phyloP scores from a whole-genome alignment of 2,113 vertebrate species.

The Oxygymnocypris stewartii region DNA sequence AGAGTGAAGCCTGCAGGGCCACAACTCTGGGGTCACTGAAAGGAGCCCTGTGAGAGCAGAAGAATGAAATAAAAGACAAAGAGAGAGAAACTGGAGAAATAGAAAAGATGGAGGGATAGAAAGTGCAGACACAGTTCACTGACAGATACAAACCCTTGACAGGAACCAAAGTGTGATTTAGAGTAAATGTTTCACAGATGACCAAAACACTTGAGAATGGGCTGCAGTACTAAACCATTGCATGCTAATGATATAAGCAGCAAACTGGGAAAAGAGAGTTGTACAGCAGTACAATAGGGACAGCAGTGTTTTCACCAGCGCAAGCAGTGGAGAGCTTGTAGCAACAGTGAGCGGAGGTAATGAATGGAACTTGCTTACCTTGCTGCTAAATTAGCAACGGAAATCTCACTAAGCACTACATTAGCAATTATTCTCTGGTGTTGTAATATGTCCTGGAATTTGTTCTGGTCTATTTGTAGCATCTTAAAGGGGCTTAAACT shows the following conservation, averaged over 20 bases:
- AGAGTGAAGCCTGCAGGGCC: conserved; percentile 55
- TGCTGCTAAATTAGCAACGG: conserved; percentile 59
- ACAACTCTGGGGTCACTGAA: conserved; percentile 62
- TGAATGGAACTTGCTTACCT: conserved; percentile 58
- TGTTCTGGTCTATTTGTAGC: conserved; percentile 63
- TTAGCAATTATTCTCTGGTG: conserved; percentile 56
- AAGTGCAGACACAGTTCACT: conserved; percentile 18
- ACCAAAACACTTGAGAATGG: conserved; percentile 12
- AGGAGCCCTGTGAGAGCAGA: conserved; percentile 39
- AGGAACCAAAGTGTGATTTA: conserved; percentile 25
- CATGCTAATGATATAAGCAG: conserved; percentile 28
- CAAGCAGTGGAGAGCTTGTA: conserved; percentile 43
- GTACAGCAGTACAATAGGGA: background rate
- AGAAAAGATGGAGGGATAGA: conserved; percentile 8
- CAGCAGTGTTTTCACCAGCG: background rate
- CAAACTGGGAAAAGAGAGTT: conserved; percentile 16
- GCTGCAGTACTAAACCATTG: background rate
- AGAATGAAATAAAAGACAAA: conserved; percentile 31
- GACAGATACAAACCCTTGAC: conserved; percentile 24
- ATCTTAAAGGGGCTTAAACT: conserved; percentile 69
- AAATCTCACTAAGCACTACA: conserved; percentile 64
- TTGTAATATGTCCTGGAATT: conserved; percentile 59
- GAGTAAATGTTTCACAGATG: conserved; percentile 49
- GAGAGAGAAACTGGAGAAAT: background rate
- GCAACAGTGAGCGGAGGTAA: conserved; percentile 45